A percentile compares a stretch with the other conserved stretches of the same genome.
phyloP scores from a whole-genome alignment of 2,888 invertebrate genomes.

The Aproaerema taeniolella region DNA sequence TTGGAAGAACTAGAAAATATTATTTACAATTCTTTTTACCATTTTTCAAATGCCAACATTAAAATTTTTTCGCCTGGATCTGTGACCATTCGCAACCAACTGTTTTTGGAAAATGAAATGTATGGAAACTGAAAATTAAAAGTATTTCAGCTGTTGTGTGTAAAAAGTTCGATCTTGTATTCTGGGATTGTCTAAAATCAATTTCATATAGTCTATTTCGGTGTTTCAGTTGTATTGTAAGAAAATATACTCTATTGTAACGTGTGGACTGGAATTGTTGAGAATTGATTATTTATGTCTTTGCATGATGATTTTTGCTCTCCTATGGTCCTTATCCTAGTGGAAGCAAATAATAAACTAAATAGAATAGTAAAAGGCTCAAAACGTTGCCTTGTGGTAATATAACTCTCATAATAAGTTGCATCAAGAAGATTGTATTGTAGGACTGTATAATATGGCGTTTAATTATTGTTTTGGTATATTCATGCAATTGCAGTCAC shows the following conservation, averaged over 20 bases:
- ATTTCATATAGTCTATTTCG: slow-evolving; percentile 68
- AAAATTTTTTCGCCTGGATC: slow-evolving; percentile 63
- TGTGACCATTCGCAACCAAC: slow-evolving; percentile 75
- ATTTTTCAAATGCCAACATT: slow-evolving; percentile 58
- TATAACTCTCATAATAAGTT: too few relatives aligned
- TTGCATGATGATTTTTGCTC: not conserved
- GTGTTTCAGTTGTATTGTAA: slow-evolving; percentile 58
- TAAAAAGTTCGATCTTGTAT: slow-evolving; percentile 77
- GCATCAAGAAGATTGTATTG: too few relatives aligned
- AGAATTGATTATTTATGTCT: slow-evolving; percentile 24
- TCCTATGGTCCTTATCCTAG: not conserved
- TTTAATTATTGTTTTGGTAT: too few relatives aligned
- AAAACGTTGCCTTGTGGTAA: slow-evolving; percentile 6
- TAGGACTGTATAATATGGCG: too few relatives aligned
- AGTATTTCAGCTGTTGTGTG: slow-evolving; percentile 56
- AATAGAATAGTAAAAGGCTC: slow-evolving; percentile 8
- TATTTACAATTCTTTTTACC: slow-evolving; percentile 64
- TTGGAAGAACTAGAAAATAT: slow-evolving; percentile 76
- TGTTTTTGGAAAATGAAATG: slow-evolving; percentile 41
- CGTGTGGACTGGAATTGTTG: slow-evolving; percentile 44
- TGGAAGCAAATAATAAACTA: not conserved
- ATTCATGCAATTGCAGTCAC: too few relatives aligned
- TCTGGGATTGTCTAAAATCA: slow-evolving; percentile 75
- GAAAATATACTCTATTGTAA: slow-evolving; percentile 75
- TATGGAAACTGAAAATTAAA: slow-evolving; percentile 40